Evolutionary conservation across 2,888 invertebrate species (phyloP), one percentile per base, ranked within the genome.

Genomic region (Drosophila conformis): DNA sequence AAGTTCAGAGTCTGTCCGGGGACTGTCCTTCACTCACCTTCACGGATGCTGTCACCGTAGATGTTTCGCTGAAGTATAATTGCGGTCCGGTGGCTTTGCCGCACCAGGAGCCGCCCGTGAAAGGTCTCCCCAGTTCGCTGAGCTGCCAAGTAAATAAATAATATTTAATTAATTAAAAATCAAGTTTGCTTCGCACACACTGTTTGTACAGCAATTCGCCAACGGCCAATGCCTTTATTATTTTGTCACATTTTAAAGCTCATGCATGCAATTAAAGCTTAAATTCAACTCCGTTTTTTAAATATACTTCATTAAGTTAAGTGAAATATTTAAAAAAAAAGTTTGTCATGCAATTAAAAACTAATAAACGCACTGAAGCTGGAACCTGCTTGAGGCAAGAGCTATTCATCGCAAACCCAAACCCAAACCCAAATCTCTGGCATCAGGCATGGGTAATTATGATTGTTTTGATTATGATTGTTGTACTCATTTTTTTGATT

Each of bases 81-180:
- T 97, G 97, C 40, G 96, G 95, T 71, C 96, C 96, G 35, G 96
- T 95, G 53, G 97, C 96, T 65, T 96, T 95, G 67, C 97, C 98
- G 93, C 98, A 98, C 97, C 97, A 98, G 27, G 97, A 97, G 73
- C 98, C 97, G 52, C 97, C 97, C 35, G 97, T 97, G 94, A 97
- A 97, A 21, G 97, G 97, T 49, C 97, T 95, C 27, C 97, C 97
- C 82, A 97, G 94, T 94, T 97, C 97, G 87, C 97, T 96, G 80
- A 97, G 94, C 94, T 97, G 96, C 61, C 91, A 91, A 70, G 85
- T 82, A 83, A 87, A 87, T 76, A 85, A 80, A 80, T 80, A 70
- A 78, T 80, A 83, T 77, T 78, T 75, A 70, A 86, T 83, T 86
- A 87, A 87, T 85, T 87, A 83, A 80, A 83, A 82, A 84, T 82